Conservation (phyloP, 2,797 vertebrate species). For the Aphelocoma californica region DNA sequence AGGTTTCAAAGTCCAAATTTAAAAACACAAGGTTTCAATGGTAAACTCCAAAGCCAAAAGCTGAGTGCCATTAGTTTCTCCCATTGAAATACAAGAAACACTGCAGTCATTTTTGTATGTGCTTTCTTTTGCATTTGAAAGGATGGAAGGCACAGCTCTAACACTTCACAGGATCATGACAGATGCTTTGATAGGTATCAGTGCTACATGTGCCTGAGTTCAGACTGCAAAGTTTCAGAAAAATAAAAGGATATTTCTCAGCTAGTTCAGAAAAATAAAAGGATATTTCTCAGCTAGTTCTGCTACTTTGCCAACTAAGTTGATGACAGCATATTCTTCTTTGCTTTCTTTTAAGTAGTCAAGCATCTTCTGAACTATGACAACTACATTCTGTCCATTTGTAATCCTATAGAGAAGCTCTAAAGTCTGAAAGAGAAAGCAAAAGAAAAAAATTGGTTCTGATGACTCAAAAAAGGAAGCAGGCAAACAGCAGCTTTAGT, state of each 20-base stretch:
- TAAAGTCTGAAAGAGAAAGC: slow-evolving; percentile 82
- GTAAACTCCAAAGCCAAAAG: not conserved
- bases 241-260: slow-evolving; percentile 94
- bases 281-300: slow-evolving; percentile 99
- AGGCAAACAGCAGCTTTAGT: not conserved
- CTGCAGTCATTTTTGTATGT: not conserved
- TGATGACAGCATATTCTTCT: slow-evolving; percentile 88
- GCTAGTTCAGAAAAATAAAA: slow-evolving; percentile 84
- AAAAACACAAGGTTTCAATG: not conserved
- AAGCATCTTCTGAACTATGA: slow-evolving; percentile 97
- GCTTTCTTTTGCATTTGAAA: not conserved
- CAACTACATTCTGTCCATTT: slow-evolving; percentile 89
- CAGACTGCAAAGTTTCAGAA: not conserved
- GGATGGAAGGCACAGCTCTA: not conserved
- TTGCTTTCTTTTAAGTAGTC: slow-evolving; percentile 86
- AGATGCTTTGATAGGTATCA: not conserved
- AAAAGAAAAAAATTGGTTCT: slow-evolving; percentile 16
- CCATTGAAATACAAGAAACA: not conserved
- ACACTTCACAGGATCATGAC: not conserved
- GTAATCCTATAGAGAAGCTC: slow-evolving; percentile 96
- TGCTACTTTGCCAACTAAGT: slow-evolving; percentile 91
- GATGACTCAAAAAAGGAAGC: not conserved
- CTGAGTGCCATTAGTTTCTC: not conserved
- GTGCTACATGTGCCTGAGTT: not conserved
- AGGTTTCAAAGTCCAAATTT: not conserved